phyloP scores from a whole-genome alignment of 2,888 invertebrate genomes.

The Argyresthia goedartella region DNA sequence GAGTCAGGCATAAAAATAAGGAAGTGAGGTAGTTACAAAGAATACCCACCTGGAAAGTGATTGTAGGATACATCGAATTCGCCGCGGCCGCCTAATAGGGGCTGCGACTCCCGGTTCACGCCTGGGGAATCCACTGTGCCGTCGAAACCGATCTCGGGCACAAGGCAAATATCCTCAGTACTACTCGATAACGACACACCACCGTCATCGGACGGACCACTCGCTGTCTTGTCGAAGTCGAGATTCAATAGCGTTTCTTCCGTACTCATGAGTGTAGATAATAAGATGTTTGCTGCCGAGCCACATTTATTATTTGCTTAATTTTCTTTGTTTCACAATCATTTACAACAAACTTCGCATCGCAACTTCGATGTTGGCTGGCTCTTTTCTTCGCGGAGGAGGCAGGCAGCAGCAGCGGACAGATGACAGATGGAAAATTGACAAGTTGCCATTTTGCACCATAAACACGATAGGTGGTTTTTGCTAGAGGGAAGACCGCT shows the following conservation, averaged over 20 bases:
- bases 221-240: conserved; percentile 71
- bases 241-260: conserved; percentile 74
- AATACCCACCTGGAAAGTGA: conserved; percentile 82
- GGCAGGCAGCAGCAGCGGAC: conserved; percentile 16
- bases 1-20: not conserved
- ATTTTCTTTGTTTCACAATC: conserved; percentile 66
- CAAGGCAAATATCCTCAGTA: conserved; percentile 79
- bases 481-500: not conserved
- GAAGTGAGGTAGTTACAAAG: too few relatives aligned
- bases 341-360: conserved; percentile 65
- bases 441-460: conserved; percentile 15
- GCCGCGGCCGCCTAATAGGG: conserved; percentile 87
- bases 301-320: conserved; percentile 65
- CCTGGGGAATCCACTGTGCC: conserved; percentile 87
- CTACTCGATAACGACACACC: conserved; percentile 72
- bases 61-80: conserved; percentile 83
- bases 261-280: conserved; percentile 72
- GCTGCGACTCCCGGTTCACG: conserved; percentile 92
- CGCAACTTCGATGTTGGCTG: conserved; percentile 23
- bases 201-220: conserved; percentile 67
- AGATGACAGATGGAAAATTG: not conserved
- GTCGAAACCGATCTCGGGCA: conserved; percentile 88
- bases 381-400: conserved; percentile 16
- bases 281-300: conserved; percentile 51
- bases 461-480: conserved; percentile 14